Evolutionary conservation across 2,113 vertebrate species (phyloP).

Genomic region (Myocastor coypus): DNA sequence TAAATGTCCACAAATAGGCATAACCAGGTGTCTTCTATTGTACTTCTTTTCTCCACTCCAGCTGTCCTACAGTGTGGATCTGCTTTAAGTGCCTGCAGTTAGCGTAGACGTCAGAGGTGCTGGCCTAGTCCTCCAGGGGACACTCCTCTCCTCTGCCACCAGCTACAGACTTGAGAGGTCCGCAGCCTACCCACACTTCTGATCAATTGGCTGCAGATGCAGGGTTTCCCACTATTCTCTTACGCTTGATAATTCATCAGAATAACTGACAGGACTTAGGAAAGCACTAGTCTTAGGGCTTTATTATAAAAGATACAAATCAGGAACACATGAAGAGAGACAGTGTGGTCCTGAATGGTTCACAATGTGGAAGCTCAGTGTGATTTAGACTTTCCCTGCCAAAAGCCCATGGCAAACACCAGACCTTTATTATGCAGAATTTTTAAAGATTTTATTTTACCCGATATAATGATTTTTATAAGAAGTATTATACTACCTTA

Average conservation of each 20-base stretch:
- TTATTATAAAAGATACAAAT: background rate
- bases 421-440: background rate
- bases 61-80: background rate
- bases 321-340: background rate
- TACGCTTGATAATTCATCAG: background rate
- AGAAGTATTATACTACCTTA: background rate
- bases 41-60: background rate
- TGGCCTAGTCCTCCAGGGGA: background rate
- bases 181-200: background rate
- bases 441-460: background rate
- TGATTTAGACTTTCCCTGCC: background rate
- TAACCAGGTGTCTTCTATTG: background rate
- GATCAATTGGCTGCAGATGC: background rate
- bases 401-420: background rate
- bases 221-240: background rate
- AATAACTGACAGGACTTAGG: background rate
- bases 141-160: background rate
- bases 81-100: background rate
- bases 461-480: background rate
- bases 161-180: too few relatives aligned
- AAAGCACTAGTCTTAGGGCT: background rate
- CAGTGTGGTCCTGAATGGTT: background rate
- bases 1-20: slow-evolving; percentile 24
- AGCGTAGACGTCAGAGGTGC: too few relatives aligned
- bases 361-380: background rate